phyloP scores from a whole-genome alignment of 2,888 invertebrate genomes.

The Ophion slaviceki region DNA sequence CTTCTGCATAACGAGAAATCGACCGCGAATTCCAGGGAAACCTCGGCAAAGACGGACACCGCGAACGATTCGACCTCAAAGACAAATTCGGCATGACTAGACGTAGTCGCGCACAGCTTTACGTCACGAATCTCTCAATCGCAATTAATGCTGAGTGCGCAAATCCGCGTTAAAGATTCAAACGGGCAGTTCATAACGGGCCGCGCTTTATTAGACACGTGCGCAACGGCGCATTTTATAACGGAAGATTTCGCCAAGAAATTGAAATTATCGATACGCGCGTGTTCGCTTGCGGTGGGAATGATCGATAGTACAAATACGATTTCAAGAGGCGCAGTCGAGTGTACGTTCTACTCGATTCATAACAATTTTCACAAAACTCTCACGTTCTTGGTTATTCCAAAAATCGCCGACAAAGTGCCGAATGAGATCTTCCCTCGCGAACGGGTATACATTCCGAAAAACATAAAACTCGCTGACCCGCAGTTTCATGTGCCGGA shows the following conservation, averaged over 20 bases:
- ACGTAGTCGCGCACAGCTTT: conserved; percentile 32
- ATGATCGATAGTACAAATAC: conserved; percentile 50
- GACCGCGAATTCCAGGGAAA: conserved; percentile 5
- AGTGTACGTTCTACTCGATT: conserved; percentile 51
- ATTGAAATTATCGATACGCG: conserved; percentile 48
- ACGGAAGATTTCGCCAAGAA: conserved; percentile 48
- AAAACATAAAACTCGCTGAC: conserved; percentile 64
- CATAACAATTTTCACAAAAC: conserved; percentile 43
- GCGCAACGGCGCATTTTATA: conserved; percentile 62
- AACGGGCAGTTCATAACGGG: conserved; percentile 40
- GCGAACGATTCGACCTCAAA: conserved; percentile 21
- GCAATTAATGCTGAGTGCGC: conserved; percentile 61
- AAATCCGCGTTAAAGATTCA: conserved; percentile 40
- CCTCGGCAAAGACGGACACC: neutral
- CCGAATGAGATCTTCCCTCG: conserved; percentile 60
- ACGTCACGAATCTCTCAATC: conserved; percentile 42
- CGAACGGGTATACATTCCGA: conserved; percentile 58
- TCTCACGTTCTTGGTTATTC: conserved; percentile 49
- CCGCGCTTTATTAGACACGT: conserved; percentile 64
- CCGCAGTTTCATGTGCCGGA: conserved; percentile 66
- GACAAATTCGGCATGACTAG: conserved; percentile 20
- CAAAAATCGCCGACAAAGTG: conserved; percentile 58
- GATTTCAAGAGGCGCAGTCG: conserved; percentile 37
- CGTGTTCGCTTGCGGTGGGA: conserved; percentile 55
- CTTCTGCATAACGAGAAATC: conserved; percentile 43